Conservation (phyloP, 2,113 vertebrate species). For the Amphiprion percula region DNA sequence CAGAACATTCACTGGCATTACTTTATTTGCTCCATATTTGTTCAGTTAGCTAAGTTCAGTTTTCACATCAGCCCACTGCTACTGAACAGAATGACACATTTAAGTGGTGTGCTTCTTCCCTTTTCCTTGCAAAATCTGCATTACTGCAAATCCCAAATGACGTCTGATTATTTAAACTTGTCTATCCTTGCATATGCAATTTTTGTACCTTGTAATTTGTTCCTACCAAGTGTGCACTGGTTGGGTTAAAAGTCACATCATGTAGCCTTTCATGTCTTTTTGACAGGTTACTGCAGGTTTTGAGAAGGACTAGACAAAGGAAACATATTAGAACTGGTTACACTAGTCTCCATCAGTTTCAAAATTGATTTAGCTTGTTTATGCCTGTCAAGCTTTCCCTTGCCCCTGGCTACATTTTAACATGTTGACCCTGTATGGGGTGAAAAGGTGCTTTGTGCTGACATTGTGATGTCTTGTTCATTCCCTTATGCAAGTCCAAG, state of each 20-base stretch:
- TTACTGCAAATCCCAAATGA: no score
- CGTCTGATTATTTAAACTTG: no score
- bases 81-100: neutral
- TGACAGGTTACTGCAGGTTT: no score
- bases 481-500: neutral
- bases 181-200: no score
- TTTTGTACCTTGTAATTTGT: no score
- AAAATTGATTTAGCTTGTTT: conserved; percentile 10
- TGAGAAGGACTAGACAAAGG: no score
- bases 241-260: no score
- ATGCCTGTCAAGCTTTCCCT: neutral
- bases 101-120: neutral
- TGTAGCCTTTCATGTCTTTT: no score
- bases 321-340: no score
- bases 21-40: neutral
- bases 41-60: conserved; percentile 1
- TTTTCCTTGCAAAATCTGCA: no score
- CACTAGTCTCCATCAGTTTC: conserved; percentile 9
- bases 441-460: neutral
- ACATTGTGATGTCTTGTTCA: neutral
- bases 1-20: neutral
- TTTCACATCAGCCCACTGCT: neutral
- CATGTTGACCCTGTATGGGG: neutral
- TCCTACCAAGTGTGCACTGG: no score
- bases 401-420: conserved; percentile 4